Conservation (phyloP, 2,797 vertebrate genomes). For the Acridotheres tristis region DNA sequence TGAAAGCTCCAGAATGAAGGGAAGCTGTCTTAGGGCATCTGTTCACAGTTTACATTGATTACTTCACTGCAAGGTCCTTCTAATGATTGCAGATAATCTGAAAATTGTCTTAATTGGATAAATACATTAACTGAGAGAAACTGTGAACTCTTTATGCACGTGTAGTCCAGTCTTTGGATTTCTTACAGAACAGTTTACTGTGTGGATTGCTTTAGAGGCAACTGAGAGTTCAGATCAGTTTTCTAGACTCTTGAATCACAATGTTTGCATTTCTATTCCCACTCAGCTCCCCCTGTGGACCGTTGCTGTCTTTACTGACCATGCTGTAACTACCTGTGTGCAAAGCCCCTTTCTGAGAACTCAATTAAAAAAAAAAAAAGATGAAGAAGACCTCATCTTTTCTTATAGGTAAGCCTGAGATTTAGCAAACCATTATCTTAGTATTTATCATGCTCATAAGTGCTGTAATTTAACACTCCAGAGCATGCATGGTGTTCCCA, state of each 20-base stretch:
- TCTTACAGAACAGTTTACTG: neutral
- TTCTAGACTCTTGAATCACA: neutral
- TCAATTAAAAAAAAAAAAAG: neutral
- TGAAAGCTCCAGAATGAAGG: neutral
- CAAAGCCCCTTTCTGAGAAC: neutral
- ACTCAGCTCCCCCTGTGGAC: too few species aligned
- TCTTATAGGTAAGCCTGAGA: neutral
- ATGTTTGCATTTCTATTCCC: fast-evolving
- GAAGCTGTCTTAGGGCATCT: neutral
- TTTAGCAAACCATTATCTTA: neutral
- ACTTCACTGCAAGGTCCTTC: neutral
- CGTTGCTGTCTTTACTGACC: neutral
- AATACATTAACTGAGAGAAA: neutral
- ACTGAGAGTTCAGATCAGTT: neutral
- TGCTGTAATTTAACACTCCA: neutral
- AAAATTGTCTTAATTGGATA: neutral
- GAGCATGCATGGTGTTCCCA: neutral
- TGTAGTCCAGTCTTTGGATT: neutral
- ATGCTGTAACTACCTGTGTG: neutral
- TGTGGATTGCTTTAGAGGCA: neutral
- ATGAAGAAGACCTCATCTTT: neutral
- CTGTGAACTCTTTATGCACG: neutral
- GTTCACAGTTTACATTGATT: neutral
- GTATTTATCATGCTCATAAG: neutral
- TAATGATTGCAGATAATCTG: neutral